phyloP scores from a whole-genome alignment of 2,888 invertebrate species.

The Patella caerulea region DNA sequence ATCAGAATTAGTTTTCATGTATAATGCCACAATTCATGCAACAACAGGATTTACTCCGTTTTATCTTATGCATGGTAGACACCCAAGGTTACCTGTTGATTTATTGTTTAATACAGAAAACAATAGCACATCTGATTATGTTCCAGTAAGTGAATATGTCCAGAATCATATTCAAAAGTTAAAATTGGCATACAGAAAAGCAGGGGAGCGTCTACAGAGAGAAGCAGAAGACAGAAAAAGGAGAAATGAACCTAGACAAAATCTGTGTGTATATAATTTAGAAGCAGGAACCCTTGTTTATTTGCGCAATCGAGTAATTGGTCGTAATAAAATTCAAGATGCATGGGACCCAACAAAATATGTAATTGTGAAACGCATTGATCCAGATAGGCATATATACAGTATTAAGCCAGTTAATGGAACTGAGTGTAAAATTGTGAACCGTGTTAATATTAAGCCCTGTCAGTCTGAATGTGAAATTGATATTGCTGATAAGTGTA shows the following conservation, averaged over 20 bases:
- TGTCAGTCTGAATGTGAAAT: neutral
- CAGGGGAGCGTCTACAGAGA: neutral
- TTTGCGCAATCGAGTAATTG: neutral
- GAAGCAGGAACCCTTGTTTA: neutral
- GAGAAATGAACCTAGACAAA: neutral
- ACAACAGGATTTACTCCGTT: conserved; percentile 24
- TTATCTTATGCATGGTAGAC: conserved; percentile 28
- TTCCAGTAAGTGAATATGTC: neutral
- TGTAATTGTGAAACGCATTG: neutral
- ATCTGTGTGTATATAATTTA: neutral
- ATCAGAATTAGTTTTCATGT: conserved; percentile 17
- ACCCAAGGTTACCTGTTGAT: conserved; percentile 28
- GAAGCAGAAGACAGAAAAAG: neutral
- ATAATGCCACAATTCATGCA: conserved; percentile 24
- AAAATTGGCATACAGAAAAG: neutral
- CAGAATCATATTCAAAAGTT: neutral
- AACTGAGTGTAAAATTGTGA: neutral
- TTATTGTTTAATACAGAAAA: conserved; percentile 13
- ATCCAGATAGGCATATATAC: conserved; percentile 1
- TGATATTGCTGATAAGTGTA: neutral
- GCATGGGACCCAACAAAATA: neutral
- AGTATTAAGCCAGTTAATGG: neutral
- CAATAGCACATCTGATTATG: neutral
- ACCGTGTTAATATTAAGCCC: neutral
- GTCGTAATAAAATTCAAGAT: neutral